Evolutionary conservation across 2,113 vertebrate species (phyloP), one percentile per base, ranked within the genome.

Genomic region (Tinamus guttatus): DNA sequence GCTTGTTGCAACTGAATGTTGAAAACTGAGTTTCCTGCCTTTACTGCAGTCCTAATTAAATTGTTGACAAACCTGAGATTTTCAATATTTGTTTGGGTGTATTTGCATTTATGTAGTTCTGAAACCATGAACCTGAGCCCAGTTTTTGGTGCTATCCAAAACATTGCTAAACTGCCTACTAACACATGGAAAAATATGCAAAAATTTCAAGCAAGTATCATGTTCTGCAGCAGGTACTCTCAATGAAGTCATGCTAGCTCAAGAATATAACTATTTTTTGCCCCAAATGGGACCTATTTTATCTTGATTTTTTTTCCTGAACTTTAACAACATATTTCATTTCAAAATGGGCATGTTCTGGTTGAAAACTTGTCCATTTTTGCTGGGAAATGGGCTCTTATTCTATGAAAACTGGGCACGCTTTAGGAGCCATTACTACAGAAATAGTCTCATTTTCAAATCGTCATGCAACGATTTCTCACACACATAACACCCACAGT

Each of bases 361-460:
- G 36, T 25, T 87, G 74, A 84, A 92, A 96, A 96, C 75, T 27
- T 9, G 68, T 79, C 11, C 5, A 34, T 58, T 92, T 81, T 73
- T 68, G 0, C 65, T 81, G 47, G 24, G 30, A 94, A 94, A 15
- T 8, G 7, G 10, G 11, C 24, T 62, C 20, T 86, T 92, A 81
- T 69, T 93, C 80, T 78, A 0, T 69, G 30, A 74, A 86, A 94
- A 90, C 86, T 56, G 43, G 86, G 25, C 18, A 19, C 51, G n/a
- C 4, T 3, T 79, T 96, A 91, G 62, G 56, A 81, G 68, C 34
- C 27, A 30, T 80, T 96, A 14, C 85, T 67, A 20, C 58, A 30
- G 52, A 84, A 93, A 84, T 93, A 36, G 77, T 91, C 67, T 93
- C 51, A 74, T 94, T 96, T 89, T 90, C 65, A 76, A 88, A 88